Evolutionary conservation across 2,888 invertebrate species (phyloP).

Genomic region (Terebella lapidaria): DNA sequence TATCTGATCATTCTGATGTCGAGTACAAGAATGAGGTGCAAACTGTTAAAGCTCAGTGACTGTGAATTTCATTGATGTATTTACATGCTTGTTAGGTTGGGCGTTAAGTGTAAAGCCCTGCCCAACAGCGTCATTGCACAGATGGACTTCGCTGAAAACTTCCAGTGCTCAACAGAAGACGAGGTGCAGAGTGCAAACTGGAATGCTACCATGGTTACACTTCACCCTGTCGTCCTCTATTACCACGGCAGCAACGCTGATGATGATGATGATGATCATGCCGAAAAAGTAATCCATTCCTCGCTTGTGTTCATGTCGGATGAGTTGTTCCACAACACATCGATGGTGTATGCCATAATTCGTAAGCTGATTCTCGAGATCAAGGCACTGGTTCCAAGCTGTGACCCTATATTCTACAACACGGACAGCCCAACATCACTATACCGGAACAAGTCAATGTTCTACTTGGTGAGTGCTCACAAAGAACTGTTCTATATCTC

Average conservation of each 20-base stretch:
- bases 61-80: too few relatives aligned
- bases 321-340: neutral
- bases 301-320: neutral
- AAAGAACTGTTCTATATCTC: neutral
- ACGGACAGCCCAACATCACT: neutral
- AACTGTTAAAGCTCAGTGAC: too few relatives aligned
- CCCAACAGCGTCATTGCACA: neutral
- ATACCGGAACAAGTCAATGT: neutral
- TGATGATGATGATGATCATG: neutral
- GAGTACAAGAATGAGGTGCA: too few relatives aligned
- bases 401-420: neutral
- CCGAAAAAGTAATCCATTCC: too few relatives aligned
- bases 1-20: too few relatives aligned
- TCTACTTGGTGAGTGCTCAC: neutral
- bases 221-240: neutral
- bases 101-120: too few relatives aligned
- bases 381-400: neutral
- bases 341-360: neutral
- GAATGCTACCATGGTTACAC: neutral
- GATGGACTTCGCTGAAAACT: slow-evolving; percentile 1
- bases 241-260: too few relatives aligned
- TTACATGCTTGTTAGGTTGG: too few relatives aligned
- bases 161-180: neutral
- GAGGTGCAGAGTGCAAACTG: neutral
- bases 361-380: neutral